Evolutionary conservation across 2,113 vertebrate genomes (phyloP), one percentile per base, ranked within the genome.

Genomic region (Notechis scutatus): DNA sequence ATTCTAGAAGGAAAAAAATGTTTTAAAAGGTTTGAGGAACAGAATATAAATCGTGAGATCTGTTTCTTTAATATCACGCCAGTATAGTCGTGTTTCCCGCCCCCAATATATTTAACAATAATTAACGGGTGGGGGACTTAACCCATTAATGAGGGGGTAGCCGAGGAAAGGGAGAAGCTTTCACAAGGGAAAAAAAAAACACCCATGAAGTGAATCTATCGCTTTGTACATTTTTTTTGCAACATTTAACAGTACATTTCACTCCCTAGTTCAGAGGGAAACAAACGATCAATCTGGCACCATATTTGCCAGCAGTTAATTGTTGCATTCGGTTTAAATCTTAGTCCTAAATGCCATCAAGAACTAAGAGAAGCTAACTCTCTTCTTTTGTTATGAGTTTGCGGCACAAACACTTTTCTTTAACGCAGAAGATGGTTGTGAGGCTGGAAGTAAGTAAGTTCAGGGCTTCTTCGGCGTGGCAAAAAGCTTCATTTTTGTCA

Each of bases 101-200:
- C 26, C 29, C 91, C 90, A 85, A 92, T 85, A 87, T 91, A 90
- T 91, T 86, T 91, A 94, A 4, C 26, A 95, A 93, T 92, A 87
- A 93, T 91, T 93, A 91, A 59, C 85, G 91, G 26, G 91, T 52
- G 91, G 18, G 90, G 57, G 95, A 94, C 42, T 94, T 56, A 10
- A 0, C 92, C 96, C 96, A 95, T 95, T 95, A 95, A 94, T 92
- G 94, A n/a, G 93, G 10, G 87, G 26, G 45, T 92, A 69, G 0
- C 56, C 55, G 3, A 91, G 15, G 11, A 74, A 89, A 94, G 56
- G 20, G 11, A 39, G 15, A 6, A 39, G 20, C 1, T 5, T 7
- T 74, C 57, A 94, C 94, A 95, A 92, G 94, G 11, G 3, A 0
- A 52, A 20, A 56, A 90, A 52, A 24, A 92, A 26, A 21, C 5